Base-by-base conservation (phyloP, 2,113 vertebrate species). In the Misgurnus mizolepis region DNA sequence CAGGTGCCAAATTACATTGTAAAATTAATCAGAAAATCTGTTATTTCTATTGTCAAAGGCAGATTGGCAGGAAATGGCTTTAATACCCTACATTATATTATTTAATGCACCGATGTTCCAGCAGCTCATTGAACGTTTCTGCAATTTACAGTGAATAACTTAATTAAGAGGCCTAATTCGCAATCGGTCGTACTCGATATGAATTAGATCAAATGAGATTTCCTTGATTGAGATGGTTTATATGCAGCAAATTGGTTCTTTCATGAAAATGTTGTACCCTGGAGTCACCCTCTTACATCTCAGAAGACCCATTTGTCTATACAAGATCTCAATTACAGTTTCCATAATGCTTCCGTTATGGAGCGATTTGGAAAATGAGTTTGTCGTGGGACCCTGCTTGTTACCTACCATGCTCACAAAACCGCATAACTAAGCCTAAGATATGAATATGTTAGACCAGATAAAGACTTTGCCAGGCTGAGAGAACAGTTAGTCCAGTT, bases 191-290 rank as follows among this genome's bases (percentile, higher is more conserved):
- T 82, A 18, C 74, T 82, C 49, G 14, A 65, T 77, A 66, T 76
- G 49, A 58, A n/a, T 74, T 62, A 70, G 69, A 79, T 79, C 61
- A 80, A 75, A 67, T 73, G 67, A 67, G 82, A 81, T 81, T 64
- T 39, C 39, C 65, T 68, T 78, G 83, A 81, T 81, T 84, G 68
- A 68, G 70, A 70, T 40, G 5, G 62, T 47, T 84, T 68, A 81
- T 84, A 80, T 69, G 55, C 68, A 3, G 64, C 47, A 78, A 70
- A 78, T 80, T 67, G 61, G 60, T 79, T 71, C 43, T 82, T 80
- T 80, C 78, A 81, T 78, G 82, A 67, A 86, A 69, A 79, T 40
- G 9, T 61, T 50, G 50, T 67, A 55, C 71, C 84, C 76, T 50
- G 75, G 69, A 80, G 78, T 80, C 69, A 18, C 71, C 39, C 66